These are phyloP conservation scores for Drosophila tripunctata DNA, from an alignment of 2,888 invertebrate species.

Conservation along the genomic window DNA sequence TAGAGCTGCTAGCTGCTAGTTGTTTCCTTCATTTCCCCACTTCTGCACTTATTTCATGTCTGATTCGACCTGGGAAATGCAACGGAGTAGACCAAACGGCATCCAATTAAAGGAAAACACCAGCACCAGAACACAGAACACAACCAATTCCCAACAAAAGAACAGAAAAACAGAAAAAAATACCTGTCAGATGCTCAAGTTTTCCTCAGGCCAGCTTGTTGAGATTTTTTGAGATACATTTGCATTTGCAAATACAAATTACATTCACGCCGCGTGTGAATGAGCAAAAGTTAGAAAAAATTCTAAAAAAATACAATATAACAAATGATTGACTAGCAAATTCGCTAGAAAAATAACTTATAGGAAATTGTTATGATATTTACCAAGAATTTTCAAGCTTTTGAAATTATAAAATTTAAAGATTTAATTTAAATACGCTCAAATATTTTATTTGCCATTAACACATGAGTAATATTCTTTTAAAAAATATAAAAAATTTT, in stretches of 20 bases:
- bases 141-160: too few relatives aligned
- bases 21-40: too few relatives aligned
- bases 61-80: slow-evolving; percentile 50
- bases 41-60: slow-evolving; percentile 41
- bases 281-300: slow-evolving; percentile 20
- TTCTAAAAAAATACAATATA: background rate
- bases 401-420: background rate
- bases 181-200: slow-evolving; percentile 63
- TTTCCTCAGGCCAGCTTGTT: slow-evolving; percentile 32
- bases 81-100: slow-evolving; percentile 53
- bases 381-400: fast-evolving
- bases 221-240: slow-evolving; percentile 57
- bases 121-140: slow-evolving; percentile 46
- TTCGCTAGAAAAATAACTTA: too few relatives aligned
- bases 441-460: too few relatives aligned
- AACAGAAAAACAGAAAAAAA: too few relatives aligned
- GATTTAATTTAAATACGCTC: too few relatives aligned
- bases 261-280: slow-evolving; percentile 60
- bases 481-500: too few relatives aligned
- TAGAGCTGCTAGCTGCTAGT: too few relatives aligned
- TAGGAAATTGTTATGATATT: background rate
- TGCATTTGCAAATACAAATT: slow-evolving; percentile 76
- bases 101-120: slow-evolving; percentile 72
- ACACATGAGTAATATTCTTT: too few relatives aligned
- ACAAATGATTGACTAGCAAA: background rate